phyloP scores from a whole-genome alignment of 2,888 invertebrate genomes.

The Leucozona laternaria region DNA sequence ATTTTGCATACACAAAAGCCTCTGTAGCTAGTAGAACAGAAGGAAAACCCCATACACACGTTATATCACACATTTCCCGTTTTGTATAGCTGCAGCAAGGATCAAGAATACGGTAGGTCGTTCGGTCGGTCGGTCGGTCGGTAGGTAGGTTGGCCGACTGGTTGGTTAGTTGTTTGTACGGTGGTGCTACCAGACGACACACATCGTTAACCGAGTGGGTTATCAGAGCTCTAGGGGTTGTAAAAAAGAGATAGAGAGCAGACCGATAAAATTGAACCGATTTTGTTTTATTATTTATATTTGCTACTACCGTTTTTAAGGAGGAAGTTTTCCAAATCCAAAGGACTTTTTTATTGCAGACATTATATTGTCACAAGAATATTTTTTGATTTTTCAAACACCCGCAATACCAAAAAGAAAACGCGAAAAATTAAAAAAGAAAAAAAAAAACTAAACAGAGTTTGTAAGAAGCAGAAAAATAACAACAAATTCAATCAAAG shows the following conservation, averaged over 20 bases:
- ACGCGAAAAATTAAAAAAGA: background rate
- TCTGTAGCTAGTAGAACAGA: conserved; percentile 2
- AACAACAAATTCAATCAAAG: conserved; percentile 47
- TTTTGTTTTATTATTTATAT: conserved; percentile 35
- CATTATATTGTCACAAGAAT: conserved; percentile 22
- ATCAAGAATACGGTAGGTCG: conserved; percentile 39
- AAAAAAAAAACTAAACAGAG: background rate
- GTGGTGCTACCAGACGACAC: conserved; percentile 41
- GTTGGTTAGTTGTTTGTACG: background rate
- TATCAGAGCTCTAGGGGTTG: conserved; percentile 22
- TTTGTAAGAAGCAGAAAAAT: conserved; percentile 47
- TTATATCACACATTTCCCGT: conserved; percentile 69
- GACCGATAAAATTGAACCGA: conserved; percentile 55
- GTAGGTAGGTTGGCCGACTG: conserved; percentile 3
- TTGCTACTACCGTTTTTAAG: conserved; percentile 14
- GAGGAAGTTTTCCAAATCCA: conserved; percentile 15
- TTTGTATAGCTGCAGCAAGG: conserved; percentile 55
- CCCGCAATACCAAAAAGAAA: background rate
- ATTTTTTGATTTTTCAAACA: conserved; percentile 7
- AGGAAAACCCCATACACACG: conserved; percentile 43
- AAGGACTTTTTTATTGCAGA: conserved; percentile 1
- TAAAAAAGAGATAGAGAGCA: conserved; percentile 23
- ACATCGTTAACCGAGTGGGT: conserved; percentile 44
- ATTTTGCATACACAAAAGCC: conserved; percentile 50
- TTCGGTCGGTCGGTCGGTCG: background rate